Base-by-base conservation (phyloP, 2,113 vertebrate genomes). In the Mungos mungo region DNA sequence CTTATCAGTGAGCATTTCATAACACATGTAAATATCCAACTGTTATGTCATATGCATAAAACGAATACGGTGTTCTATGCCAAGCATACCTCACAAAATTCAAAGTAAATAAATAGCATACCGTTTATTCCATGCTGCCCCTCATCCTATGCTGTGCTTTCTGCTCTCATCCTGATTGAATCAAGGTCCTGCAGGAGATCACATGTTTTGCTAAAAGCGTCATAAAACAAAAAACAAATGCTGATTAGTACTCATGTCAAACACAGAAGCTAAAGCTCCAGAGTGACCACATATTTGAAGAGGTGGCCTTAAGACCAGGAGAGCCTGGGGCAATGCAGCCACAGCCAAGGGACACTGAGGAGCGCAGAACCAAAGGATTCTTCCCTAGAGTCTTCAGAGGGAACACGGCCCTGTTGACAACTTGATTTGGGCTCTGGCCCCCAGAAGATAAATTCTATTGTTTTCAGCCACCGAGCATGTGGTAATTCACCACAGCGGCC, bases 391-490 rank as follows among this genome's bases (percentile, higher is more conserved):
- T 31, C 7, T 47, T 35, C 4, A 45, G 18, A 41, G 50, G 12
- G 6, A 41, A 7, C 3, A 3, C 13, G n/a, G 10, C 45, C n/a
- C 10, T 0, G 19, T 27, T 4, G 15, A 71, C 8, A 18, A n/a
- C 52, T 50, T 29, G 33, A 63, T n/a, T 57, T 2, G 11, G 45
- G 45, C 23, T 74, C 31, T 6, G 4, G 7, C 31, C 31, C 8
- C 76, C 38, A 31, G 68, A 72, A 35, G 23, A 27, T 35, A 21
- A 14, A n/a, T 25, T 72, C 35, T 93, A 1, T 21, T 52, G 11
- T n/a, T 38, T 33, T 35, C 10, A 54, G 31, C 12, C 35, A 52
- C 23, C 7, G 18, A 76, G 5, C 16, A 38, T 74, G 45, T 76
- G 45, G n/a, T 54, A 2, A 54, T n/a, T 65, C 57, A 21, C 63